A percentile compares a stretch with the other conserved stretches of the same genome.
Conservation (phyloP, 2,888 invertebrate genomes). For the Trileptium ribeirensis region DNA sequence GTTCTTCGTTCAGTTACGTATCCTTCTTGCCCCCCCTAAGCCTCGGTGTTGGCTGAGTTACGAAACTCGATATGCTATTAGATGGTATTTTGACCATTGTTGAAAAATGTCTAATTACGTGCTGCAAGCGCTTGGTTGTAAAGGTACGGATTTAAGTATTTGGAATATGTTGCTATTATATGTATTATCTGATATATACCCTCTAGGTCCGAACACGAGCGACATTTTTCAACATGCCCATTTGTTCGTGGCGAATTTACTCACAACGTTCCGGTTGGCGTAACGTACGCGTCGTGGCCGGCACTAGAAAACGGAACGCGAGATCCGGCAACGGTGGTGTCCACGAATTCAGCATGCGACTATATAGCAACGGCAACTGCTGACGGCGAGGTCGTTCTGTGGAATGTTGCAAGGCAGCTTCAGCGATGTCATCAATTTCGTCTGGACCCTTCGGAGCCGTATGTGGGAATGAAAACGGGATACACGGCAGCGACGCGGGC, state of each 20-base stretch:
- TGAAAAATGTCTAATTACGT: too few species aligned
- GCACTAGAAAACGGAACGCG: conserved; percentile 21
- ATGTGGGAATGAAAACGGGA: conserved; percentile 27
- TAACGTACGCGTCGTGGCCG: not conserved
- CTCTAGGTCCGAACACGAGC: conserved; percentile 78
- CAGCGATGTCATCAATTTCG: not conserved
- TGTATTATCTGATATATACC: too few species aligned
- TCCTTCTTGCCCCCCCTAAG: too few species aligned
- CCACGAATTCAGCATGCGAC: conserved; percentile 56
- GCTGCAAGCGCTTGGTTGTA: too few species aligned
- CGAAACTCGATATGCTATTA: too few species aligned
- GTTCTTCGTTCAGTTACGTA: too few species aligned
- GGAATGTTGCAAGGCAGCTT: conserved; percentile 73
- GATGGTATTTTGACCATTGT: too few species aligned
- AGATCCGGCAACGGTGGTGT: conserved; percentile 50
- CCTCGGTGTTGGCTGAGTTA: too few species aligned
- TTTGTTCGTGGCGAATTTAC: conserved; percentile 90
- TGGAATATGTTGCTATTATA: too few species aligned
- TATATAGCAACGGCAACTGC: conserved; percentile 57
- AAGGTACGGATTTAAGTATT: too few species aligned
- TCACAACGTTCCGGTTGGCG: conserved; percentile 77
- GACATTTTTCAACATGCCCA: conserved; percentile 84
- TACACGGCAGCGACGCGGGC: conserved; percentile 2
- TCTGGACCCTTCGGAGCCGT: conserved; percentile 25
- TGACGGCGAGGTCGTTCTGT: conserved; percentile 65